Percentiles rank a stretch among this genome's conserved stretches.
phyloP scores from a whole-genome alignment of 1,140 invertebrate species.

The Trichogramma pretiosum region DNA sequence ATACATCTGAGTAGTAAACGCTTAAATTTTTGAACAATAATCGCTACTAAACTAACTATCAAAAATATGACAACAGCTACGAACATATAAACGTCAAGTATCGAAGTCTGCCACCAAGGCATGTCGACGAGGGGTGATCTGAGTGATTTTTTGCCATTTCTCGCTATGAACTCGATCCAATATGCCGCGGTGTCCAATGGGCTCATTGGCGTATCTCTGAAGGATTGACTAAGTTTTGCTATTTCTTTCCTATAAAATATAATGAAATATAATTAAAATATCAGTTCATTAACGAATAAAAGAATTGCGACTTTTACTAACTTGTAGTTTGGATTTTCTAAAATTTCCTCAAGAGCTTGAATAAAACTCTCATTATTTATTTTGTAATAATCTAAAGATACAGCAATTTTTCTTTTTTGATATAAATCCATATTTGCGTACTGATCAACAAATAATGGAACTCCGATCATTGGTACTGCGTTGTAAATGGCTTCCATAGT shows the following conservation, averaged over 20 bases:
- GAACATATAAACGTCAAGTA: slow-evolving; percentile 31
- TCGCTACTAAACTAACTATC: too few species aligned
- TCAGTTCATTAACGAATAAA: not conserved
- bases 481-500: slow-evolving; percentile 61
- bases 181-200: slow-evolving; percentile 1
- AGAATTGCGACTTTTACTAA: not conserved
- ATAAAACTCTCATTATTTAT: slow-evolving; percentile 33
- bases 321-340: slow-evolving; percentile 34
- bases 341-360: slow-evolving; percentile 29
- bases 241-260: slow-evolving; percentile 22
- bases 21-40: too few species aligned
- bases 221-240: slow-evolving; percentile 10
- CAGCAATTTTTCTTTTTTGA: slow-evolving; percentile 20
- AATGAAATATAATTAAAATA: not conserved
- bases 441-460: slow-evolving; percentile 61
- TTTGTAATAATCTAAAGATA: slow-evolving; percentile 30
- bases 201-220: slow-evolving; percentile 3
- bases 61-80: too few species aligned
- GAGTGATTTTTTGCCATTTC: slow-evolving; percentile 2
- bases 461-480: slow-evolving; percentile 60
- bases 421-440: slow-evolving; percentile 44
- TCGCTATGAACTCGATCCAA: slow-evolving; percentile 2
- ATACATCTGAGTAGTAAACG: too few species aligned
- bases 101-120: slow-evolving; percentile 25
- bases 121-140: slow-evolving; percentile 24